These are phyloP conservation scores for Cheumatopsyche charites DNA, from an alignment of 1,140 invertebrate genomes.

Conservation along the genomic window DNA sequence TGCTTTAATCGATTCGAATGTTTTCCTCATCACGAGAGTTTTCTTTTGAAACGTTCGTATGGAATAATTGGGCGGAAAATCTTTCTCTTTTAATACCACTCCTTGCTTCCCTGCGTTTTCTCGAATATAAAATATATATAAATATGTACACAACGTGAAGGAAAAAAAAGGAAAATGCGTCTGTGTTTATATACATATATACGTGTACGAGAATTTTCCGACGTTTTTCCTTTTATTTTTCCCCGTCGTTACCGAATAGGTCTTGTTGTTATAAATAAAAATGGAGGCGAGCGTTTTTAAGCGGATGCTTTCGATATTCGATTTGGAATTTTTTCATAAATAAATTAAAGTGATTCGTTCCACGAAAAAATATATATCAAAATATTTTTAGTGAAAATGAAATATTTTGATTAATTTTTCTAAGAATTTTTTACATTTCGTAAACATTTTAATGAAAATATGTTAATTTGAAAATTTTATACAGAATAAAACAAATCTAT, in stretches of 20 bases:
- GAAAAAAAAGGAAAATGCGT: no score
- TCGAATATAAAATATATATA: no score
- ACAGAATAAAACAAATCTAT: no score
- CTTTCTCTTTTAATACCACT: neutral
- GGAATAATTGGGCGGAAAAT: conserved; percentile 7
- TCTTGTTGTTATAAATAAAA: conserved; percentile 31
- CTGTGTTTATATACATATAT: neutral
- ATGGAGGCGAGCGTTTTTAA: neutral
- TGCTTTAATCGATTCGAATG: no score
- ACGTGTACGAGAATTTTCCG: neutral
- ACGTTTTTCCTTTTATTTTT: neutral
- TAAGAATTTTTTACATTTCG: no score
- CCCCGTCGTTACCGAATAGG: neutral
- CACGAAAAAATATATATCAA: no score
- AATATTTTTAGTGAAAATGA: no score
- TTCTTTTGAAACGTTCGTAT: neutral
- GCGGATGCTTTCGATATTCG: conserved; percentile 11
- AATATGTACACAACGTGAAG: no score
- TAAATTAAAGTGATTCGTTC: conserved; percentile 7
- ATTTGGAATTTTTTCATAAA: conserved; percentile 20
- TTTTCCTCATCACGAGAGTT: no score
- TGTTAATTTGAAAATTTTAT: no score
- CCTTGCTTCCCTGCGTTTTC: neutral
- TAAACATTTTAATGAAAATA: no score
- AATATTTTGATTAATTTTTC: no score